These are phyloP conservation scores for Rapana venosa DNA, from an alignment of 2,888 invertebrate species.

Conservation along the genomic window DNA sequence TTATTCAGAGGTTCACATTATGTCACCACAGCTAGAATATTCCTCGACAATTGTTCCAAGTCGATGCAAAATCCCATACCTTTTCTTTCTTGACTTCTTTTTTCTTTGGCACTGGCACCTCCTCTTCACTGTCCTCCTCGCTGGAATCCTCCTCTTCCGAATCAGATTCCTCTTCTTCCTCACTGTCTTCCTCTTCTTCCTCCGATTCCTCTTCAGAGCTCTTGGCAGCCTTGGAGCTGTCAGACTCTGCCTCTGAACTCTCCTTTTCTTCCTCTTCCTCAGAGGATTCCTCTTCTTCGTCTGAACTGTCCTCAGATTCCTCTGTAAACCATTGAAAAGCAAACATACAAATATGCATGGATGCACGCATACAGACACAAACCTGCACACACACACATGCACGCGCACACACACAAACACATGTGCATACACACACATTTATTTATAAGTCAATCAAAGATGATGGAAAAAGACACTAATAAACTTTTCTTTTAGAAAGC, in stretches of 20 bases:
- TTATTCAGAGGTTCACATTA: background rate
- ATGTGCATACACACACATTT: background rate
- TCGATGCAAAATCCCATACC: background rate
- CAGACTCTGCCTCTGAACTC: conserved; percentile 50
- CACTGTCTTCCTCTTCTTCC: conserved; percentile 47
- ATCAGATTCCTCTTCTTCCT: conserved; percentile 44
- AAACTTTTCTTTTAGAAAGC: too few relatives aligned
- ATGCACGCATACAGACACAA: too few relatives aligned
- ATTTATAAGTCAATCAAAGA: background rate
- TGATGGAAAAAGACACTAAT: background rate
- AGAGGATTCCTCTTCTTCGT: conserved; percentile 56
- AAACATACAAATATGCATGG: too few relatives aligned
- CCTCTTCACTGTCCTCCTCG: conserved; percentile 59
- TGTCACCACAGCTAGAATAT: background rate
- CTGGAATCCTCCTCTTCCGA: conserved; percentile 49
- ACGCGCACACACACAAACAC: too few relatives aligned
- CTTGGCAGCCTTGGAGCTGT: conserved; percentile 46
- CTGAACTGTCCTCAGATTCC: conserved; percentile 47
- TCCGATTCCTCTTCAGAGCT: conserved; percentile 52
- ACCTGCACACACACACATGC: too few relatives aligned
- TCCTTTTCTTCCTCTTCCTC: conserved; percentile 54
- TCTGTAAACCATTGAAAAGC: conserved; percentile 34
- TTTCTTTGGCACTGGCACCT: conserved; percentile 66
- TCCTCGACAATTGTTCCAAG: too few relatives aligned
- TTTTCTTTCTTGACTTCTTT: conserved; percentile 55